Evolutionary conservation across 2,113 vertebrate species (phyloP).

Genomic region (Macquaria australasica): DNA sequence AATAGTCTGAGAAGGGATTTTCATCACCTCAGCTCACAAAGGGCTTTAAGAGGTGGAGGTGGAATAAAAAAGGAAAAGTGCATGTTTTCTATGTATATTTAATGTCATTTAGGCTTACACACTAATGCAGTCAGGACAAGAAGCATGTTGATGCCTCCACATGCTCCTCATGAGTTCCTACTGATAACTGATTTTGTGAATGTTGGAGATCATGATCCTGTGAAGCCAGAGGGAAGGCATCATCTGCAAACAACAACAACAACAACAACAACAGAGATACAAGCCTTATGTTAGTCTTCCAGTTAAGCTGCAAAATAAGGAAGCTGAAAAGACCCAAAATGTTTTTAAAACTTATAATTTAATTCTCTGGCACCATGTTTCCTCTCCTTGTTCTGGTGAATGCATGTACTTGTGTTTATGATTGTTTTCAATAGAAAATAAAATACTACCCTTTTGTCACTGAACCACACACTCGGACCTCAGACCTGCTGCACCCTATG

Average conservation of each 20-base stretch:
- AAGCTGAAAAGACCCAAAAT: background rate
- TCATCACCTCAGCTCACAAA: constrained; percentile 18
- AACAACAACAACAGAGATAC: background rate
- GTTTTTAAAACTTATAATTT: too few species aligned
- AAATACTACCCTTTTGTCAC: background rate
- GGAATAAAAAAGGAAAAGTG: background rate
- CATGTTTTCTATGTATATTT: constrained; percentile 7
- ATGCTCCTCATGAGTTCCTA: background rate
- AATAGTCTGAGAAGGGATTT: constrained; percentile 30
- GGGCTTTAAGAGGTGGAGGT: constrained; percentile 6
- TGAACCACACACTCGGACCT: background rate
- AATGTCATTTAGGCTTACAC: background rate
- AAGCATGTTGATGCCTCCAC: background rate
- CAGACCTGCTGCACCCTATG: background rate
- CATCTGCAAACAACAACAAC: background rate
- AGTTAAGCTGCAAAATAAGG: background rate
- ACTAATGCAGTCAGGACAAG: background rate
- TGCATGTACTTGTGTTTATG: background rate
- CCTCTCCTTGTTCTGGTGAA: background rate
- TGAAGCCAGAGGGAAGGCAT: background rate
- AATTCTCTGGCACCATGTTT: background rate
- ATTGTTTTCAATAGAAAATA: background rate
- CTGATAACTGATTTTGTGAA: background rate
- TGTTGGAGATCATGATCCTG: background rate
- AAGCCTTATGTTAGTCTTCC: background rate